A percentile compares a stretch with the other conserved stretches of the same genome.
Evolutionary conservation across 2,888 invertebrate genomes (phyloP).

Genomic region (Morinoia aosen): DNA sequence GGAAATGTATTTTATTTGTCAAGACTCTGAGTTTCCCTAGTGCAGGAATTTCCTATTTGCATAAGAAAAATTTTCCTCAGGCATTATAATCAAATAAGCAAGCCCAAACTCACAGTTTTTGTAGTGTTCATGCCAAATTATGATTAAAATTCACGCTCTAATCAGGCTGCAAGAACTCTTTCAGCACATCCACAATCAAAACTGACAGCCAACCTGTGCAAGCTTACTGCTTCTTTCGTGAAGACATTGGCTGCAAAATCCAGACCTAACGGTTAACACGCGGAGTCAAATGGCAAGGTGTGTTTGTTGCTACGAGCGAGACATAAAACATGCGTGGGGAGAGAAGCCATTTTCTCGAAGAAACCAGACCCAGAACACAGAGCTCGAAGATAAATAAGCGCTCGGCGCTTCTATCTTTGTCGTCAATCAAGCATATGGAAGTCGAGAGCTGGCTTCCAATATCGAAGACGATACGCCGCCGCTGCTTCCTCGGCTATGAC

Average conservation of each 20-base stretch:
- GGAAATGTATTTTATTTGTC: neutral
- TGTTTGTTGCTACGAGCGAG: neutral
- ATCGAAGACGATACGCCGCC: constrained; percentile 13
- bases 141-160: neutral
- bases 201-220: neutral
- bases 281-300: neutral
- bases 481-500: constrained; percentile 8
- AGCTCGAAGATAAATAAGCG: constrained; percentile 18
- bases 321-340: neutral
- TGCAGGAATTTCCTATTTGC: too few relatives aligned
- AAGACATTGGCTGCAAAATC: neutral
- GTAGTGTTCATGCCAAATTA: neutral
- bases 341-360: neutral
- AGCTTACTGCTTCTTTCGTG: neutral
- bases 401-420: neutral
- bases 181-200: neutral
- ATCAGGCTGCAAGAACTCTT: neutral
- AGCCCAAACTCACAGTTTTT: neutral
- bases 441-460: constrained; percentile 34
- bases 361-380: constrained; percentile 12
- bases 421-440: constrained; percentile 37
- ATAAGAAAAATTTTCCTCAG: neutral
- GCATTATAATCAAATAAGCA: neutral
- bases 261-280: neutral
- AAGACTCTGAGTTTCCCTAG: too few relatives aligned